Conservation (phyloP, 2,113 vertebrate genomes). For the Crotalus helleri region DNA sequence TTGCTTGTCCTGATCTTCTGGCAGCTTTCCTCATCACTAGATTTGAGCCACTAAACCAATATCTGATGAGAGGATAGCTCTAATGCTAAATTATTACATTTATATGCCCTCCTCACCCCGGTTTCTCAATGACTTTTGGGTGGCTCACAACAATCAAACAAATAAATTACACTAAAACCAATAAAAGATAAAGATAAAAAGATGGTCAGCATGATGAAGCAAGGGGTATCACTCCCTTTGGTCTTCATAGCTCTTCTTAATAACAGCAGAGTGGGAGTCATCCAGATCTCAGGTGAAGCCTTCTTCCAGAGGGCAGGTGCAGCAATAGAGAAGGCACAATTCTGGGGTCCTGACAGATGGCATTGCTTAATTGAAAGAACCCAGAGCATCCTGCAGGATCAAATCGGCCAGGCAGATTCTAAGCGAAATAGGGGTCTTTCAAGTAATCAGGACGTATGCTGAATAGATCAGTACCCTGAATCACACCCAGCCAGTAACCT, state of each 20-base stretch:
- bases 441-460: background rate
- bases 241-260: background rate
- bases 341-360: background rate
- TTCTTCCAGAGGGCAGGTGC: background rate
- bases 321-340: background rate
- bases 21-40: background rate
- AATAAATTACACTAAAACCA: background rate
- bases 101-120: background rate
- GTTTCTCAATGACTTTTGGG: background rate
- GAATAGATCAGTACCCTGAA: background rate
- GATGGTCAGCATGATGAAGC: background rate
- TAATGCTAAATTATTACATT: background rate
- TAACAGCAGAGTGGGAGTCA: background rate
- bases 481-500: background rate
- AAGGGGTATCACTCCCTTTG: background rate
- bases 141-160: background rate
- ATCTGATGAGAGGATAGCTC: background rate
- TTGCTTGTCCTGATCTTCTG: background rate
- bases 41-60: background rate
- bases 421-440: background rate
- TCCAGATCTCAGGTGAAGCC: background rate
- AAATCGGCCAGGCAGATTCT: background rate
- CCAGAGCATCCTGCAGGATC: background rate
- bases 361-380: background rate
- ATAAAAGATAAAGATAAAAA: background rate